Conservation (phyloP, 2,888 invertebrate species). For the Zygothrica quintamaculata region DNA sequence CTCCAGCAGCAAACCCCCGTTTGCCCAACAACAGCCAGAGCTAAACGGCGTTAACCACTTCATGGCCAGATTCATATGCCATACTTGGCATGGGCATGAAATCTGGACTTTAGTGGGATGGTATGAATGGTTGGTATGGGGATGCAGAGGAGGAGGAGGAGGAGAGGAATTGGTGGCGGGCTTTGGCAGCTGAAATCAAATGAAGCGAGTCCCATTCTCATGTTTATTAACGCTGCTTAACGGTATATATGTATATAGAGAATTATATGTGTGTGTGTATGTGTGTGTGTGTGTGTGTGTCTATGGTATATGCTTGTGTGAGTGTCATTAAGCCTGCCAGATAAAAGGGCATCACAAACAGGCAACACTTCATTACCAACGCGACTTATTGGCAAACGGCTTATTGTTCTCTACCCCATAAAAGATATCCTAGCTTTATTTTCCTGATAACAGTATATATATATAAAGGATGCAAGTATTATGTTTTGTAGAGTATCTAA, state of each 20-base stretch:
- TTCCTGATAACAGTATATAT: no score
- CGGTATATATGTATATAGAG: conserved; percentile 32
- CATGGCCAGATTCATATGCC: conserved; percentile 50
- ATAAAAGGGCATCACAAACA: conserved; percentile 64
- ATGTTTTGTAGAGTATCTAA: conserved; percentile 39
- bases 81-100: conserved; percentile 13
- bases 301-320: conserved; percentile 45
- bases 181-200: conserved; percentile 63
- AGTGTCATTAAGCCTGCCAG: conserved; percentile 76
- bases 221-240: conserved; percentile 75
- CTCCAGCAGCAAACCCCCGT: background rate
- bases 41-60: conserved; percentile 37
- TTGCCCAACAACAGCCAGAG: background rate
- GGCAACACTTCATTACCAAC: conserved; percentile 59
- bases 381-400: conserved; percentile 58
- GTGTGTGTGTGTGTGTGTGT: conserved; percentile 19
- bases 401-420: conserved; percentile 35
- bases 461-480: background rate
- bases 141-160: no score
- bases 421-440: no score
- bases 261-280: conserved; percentile 24
- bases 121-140: no score
- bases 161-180: conserved; percentile 9
- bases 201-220: conserved; percentile 75
- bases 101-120: conserved; percentile 19